Conservation (phyloP, 2,113 vertebrate species). For the Etheostoma cragini region DNA sequence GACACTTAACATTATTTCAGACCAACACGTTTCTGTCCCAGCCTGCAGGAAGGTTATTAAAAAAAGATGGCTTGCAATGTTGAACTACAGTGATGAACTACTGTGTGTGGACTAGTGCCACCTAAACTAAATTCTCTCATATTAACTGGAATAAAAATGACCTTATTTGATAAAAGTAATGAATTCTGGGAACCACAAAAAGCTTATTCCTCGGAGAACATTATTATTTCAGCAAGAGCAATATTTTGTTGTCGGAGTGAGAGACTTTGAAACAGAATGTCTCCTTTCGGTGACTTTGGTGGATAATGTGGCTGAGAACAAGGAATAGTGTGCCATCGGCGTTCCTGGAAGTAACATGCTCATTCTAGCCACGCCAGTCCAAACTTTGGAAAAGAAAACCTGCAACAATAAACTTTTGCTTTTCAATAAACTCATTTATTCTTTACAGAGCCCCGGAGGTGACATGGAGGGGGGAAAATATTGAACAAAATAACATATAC, state of each 20-base stretch:
- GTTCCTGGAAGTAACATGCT: not conserved
- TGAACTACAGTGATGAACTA: not conserved
- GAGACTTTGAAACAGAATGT: slow-evolving; percentile 1
- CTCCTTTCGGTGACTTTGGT: not conserved
- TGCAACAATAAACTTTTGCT: not conserved
- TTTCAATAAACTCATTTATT: not conserved
- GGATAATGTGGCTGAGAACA: not conserved
- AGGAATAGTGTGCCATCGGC: not conserved
- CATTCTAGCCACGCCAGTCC: not conserved
- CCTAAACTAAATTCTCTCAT: slow-evolving; percentile 3
- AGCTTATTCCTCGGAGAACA: slow-evolving; percentile 29
- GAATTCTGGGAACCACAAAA: slow-evolving; percentile 26
- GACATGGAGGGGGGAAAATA: no score
- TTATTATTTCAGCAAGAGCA: slow-evolving; percentile 31
- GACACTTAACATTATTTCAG: not conserved
- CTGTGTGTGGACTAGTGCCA: not conserved
- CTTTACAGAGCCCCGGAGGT: no score
- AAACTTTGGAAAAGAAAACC: not conserved
- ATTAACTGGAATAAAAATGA: slow-evolving; percentile 9
- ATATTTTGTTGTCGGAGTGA: slow-evolving; percentile 11
- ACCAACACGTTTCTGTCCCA: not conserved
- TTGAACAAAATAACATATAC: no score
- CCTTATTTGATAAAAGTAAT: slow-evolving; percentile 47
- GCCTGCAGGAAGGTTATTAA: not conserved
- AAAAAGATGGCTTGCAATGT: not conserved